Base-by-base conservation (phyloP, 2,888 invertebrate genomes). In the Allophyes oxyacanthae region DNA sequence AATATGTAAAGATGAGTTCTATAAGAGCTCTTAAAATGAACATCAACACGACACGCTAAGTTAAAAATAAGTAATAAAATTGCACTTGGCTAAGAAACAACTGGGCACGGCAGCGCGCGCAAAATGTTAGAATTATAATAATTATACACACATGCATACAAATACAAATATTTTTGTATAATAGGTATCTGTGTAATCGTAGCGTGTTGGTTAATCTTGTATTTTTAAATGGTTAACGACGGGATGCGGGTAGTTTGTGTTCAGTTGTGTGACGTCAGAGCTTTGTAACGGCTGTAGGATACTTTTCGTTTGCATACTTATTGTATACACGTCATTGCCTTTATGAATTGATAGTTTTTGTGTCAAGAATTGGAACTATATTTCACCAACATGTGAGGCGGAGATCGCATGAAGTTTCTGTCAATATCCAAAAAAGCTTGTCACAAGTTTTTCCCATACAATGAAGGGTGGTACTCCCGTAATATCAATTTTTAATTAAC, bases 121-220 rank as follows among this genome's bases (percentile, higher is more conserved):
- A 57, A 66, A 61, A 73, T 84, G 83, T 85, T 87, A 88, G 86
- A 87, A 74, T 73, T 77, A 79, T 83, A 84, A 87, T 84, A 86
- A 87, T 82, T 88, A 89, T 90, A 90, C 88, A 91, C 90, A 86
- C 89, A 82, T 85, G 86, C 91, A 89, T 89, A 89, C 87, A 88
- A 90, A 90, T 90, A 88, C 87, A 88, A 75, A 90, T 92, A 94
- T 94, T 94, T 94, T 93, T 94, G 87, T 93, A 93, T 91, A 86
- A 85, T 89, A 92, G 90, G 89, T 86, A 86, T 88, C 88, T 85
- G 87, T 92, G 92, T 92, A 92, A 82, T 89, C 89, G 90, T 92
- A 93, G 91, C 78, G 81, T 87, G 88, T 90, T 89, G 90, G 86
- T 66, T 92, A 90, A 68, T 63, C 84, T 86, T 91, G 89, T 92